Percentiles rank a stretch among this genome's conserved stretches.
Evolutionary conservation across 1,140 invertebrate species (phyloP).

Genomic region (Anastrepha ludens): DNA sequence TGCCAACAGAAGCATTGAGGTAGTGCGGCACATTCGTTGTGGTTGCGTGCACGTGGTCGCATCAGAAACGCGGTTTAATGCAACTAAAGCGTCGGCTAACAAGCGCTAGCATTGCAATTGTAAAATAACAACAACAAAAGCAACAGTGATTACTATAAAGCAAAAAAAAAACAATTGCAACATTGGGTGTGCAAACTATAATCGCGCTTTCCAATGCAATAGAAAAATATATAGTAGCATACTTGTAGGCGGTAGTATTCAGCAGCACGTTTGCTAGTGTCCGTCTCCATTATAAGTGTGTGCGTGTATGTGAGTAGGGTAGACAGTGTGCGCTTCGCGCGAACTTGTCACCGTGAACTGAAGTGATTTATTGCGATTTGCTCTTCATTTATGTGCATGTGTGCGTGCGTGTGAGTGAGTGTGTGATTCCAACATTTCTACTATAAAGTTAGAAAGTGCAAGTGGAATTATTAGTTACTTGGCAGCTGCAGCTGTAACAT

Average conservation of each 20-base stretch:
- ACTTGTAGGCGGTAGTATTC: constrained; percentile 5
- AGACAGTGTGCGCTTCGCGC: neutral
- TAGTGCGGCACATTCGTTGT: constrained; percentile 54
- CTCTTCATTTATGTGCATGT: neutral
- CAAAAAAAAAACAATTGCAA: neutral
- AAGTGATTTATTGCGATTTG: constrained; percentile 42
- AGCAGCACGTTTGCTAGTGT: too few species aligned
- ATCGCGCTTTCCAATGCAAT: neutral
- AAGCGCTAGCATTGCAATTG: too few species aligned
- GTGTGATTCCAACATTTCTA: neutral
- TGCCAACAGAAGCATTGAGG: neutral
- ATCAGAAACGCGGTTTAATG: constrained; percentile 17
- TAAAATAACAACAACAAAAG: neutral
- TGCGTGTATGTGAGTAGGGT: neutral
- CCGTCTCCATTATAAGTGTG: too few species aligned
- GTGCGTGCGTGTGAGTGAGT: neutral
- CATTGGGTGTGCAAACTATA: neutral
- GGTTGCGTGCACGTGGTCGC: constrained; percentile 47
- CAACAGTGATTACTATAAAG: neutral
- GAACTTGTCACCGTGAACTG: neutral
- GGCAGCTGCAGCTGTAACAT: neutral
- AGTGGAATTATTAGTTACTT: constrained; percentile 14
- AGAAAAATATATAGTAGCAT: constrained; percentile 14
- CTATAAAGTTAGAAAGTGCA: neutral
- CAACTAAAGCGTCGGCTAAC: neutral